A percentile compares a stretch with the other conserved stretches of the same genome.
phyloP scores from a whole-genome alignment of 1,140 invertebrate genomes.

The Aphidius gifuensis region DNA sequence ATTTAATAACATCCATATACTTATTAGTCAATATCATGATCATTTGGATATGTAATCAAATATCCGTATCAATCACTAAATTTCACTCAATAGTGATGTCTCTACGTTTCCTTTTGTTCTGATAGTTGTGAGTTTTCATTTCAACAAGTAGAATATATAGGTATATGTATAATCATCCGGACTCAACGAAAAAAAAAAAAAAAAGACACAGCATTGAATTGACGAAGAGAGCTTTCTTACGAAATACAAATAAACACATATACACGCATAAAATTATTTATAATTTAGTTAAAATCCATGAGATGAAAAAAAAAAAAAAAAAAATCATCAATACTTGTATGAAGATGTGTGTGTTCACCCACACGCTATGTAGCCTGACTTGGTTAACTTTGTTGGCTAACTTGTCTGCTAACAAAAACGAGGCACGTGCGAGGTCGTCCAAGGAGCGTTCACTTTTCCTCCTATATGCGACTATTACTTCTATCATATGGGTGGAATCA shows the following conservation, averaged over 20 bases:
- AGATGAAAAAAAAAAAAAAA: neutral
- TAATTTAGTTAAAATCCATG: neutral
- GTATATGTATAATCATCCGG: constrained; percentile 8
- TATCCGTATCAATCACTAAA: too few species aligned
- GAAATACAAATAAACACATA: too few species aligned
- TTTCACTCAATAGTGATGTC: constrained; percentile 2
- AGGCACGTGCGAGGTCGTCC: constrained; percentile 26
- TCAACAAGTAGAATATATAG: neutral
- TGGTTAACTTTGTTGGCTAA: constrained; percentile 7
- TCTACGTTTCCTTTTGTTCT: constrained; percentile 2
- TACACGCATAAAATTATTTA: too few species aligned
- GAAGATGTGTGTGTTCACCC: constrained; percentile 17
- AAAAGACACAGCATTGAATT: too few species aligned
- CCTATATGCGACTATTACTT: neutral
- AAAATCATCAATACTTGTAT: neutral
- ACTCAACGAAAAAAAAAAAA: neutral
- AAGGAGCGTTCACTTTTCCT: constrained; percentile 21
- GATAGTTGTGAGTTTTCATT: constrained; percentile 7
- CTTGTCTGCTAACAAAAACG: constrained; percentile 23
- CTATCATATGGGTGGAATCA: constrained; percentile 11
- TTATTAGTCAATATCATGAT: too few species aligned
- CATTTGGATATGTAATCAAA: too few species aligned
- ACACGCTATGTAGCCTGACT: constrained; percentile 3
- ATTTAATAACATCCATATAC: too few species aligned
- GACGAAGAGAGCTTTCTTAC: too few species aligned